phyloP scores from a whole-genome alignment of 2,113 vertebrate species.

The Aepyceros melampus region DNA sequence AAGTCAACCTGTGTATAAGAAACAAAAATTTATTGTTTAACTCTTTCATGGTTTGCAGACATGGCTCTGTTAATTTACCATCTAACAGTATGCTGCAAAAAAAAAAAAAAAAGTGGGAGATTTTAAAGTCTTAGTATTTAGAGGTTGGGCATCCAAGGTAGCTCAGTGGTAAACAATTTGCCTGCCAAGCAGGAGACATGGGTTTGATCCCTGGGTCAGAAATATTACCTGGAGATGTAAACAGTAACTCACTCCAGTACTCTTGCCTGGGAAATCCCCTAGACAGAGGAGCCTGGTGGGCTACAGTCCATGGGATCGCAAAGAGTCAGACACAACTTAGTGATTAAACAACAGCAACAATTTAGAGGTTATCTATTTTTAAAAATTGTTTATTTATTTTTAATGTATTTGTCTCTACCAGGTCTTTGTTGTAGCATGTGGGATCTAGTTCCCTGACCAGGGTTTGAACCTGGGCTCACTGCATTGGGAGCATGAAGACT shows the following conservation, averaged over 20 bases:
- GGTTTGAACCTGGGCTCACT: not conserved
- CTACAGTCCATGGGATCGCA: not conserved
- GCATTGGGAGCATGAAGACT: not conserved
- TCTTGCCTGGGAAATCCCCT: not conserved
- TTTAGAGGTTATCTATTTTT: not conserved
- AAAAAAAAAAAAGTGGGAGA: not conserved
- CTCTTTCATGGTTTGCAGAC: not conserved
- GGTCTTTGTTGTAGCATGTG: not conserved
- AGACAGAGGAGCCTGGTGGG: not conserved
- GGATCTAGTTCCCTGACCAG: not conserved
- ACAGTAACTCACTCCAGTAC: not conserved
- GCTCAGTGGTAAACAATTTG: not conserved
- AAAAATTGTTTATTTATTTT: not conserved
- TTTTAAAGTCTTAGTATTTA: constrained; percentile 1
- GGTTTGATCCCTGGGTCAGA: not conserved
- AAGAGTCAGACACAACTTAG: not conserved
- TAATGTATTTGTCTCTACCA: not conserved
- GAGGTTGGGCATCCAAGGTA: not conserved
- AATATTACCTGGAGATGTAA: not conserved
- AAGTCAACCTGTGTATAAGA: constrained; percentile 8
- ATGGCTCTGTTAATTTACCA: not conserved
- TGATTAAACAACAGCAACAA: not conserved
- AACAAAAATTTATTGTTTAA: constrained; percentile 9
- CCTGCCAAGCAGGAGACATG: not conserved
- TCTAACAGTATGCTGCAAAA: not conserved